A percentile compares a stretch with the other conserved stretches of the same genome.
Conservation (phyloP, 2,113 vertebrate genomes). For the Anser brachyrhynchus region DNA sequence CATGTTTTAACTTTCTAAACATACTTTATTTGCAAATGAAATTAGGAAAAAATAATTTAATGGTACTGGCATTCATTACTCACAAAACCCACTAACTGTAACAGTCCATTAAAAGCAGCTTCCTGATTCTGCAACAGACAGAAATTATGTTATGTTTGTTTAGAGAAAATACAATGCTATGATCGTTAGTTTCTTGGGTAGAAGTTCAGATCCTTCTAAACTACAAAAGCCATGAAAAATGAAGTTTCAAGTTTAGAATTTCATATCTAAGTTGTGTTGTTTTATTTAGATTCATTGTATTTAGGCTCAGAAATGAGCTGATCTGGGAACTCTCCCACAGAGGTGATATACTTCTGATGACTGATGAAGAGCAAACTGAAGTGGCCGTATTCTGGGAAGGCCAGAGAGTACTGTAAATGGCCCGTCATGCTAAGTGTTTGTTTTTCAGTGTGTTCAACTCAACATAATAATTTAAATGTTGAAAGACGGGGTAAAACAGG, state of each 20-base stretch:
- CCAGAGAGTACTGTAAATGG: neutral
- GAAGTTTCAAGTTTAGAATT: neutral
- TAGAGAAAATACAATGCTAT: neutral
- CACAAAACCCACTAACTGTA: neutral
- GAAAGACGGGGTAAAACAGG: neutral
- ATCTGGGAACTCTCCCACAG: neutral
- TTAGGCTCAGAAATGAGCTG: constrained; percentile 2
- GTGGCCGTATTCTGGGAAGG: neutral
- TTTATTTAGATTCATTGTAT: neutral
- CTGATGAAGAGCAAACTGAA: constrained; percentile 7
- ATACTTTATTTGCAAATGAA: neutral
- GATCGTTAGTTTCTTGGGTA: neutral
- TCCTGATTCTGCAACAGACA: neutral
- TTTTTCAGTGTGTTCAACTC: neutral
- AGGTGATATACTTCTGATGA: neutral
- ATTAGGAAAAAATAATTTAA: neutral
- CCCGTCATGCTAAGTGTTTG: neutral
- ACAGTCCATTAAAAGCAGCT: neutral
- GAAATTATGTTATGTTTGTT: neutral
- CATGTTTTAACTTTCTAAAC: neutral
- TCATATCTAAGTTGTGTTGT: neutral
- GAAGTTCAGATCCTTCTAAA: neutral
- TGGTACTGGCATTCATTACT: neutral
- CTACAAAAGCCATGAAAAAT: neutral
- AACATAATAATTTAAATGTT: neutral